Percentiles rank a stretch among this genome's conserved stretches.
These are phyloP conservation scores for Ashinkailepas kermadecensis DNA, from an alignment of 2,888 invertebrate species.

Conservation along the genomic window DNA sequence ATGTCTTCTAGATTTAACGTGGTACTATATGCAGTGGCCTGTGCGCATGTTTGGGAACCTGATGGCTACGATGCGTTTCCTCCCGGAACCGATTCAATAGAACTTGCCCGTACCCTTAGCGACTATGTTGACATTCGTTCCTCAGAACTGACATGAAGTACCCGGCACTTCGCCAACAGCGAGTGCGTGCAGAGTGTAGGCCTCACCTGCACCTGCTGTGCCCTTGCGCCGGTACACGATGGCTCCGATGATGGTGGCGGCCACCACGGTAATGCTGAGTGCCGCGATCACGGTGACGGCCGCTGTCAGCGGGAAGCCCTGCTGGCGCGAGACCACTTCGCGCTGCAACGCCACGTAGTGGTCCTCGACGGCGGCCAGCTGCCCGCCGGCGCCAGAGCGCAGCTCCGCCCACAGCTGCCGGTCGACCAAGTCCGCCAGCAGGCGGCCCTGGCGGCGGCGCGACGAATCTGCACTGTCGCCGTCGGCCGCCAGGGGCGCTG, in stretches of 20 bases:
- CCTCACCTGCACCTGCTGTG: too few species aligned
- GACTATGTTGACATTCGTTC: too few species aligned
- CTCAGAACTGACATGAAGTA: too few species aligned
- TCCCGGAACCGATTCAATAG: too few species aligned
- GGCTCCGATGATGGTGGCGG: background rate
- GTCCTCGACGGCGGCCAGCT: background rate
- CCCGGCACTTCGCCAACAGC: too few species aligned
- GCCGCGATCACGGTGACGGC: constrained; percentile 7
- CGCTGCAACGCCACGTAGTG: background rate
- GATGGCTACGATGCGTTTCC: too few species aligned
- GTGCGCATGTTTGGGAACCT: too few species aligned
- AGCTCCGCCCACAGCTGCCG: constrained; percentile 5
- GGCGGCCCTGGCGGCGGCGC: background rate
- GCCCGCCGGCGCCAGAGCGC: background rate
- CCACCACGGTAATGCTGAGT: background rate
- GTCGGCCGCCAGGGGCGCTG: background rate
- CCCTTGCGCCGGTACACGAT: constrained; percentile 4
- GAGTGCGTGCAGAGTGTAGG: too few species aligned
- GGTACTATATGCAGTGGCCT: too few species aligned
- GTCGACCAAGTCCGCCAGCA: background rate
- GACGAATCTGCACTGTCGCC: background rate
- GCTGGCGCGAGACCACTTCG: background rate
- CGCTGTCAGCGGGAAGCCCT: constrained; percentile 14
- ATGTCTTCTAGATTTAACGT: too few species aligned
- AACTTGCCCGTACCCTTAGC: too few species aligned